A percentile compares a stretch with the other conserved stretches of the same genome.
Conservation (phyloP, 2,113 vertebrate genomes). For the Epinephelus moara region DNA sequence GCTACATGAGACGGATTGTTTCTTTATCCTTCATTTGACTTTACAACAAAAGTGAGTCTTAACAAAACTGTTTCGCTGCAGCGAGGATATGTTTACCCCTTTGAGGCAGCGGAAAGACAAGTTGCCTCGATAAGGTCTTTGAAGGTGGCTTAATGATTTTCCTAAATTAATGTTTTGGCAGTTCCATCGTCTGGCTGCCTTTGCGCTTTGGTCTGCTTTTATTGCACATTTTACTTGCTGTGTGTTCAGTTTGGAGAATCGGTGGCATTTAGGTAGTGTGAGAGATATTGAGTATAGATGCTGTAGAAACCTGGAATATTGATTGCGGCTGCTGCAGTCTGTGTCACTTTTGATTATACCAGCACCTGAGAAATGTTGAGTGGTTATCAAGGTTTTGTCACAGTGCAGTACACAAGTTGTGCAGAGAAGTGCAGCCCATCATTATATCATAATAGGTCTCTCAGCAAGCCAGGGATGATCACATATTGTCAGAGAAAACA, state of each 20-base stretch:
- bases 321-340: conserved; percentile 39
- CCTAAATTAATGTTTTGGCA: conserved; percentile 72
- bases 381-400: conserved; percentile 25
- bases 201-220: conserved; percentile 29
- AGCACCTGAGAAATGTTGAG: conserved; percentile 21
- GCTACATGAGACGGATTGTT: conserved; percentile 63
- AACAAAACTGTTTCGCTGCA: conserved; percentile 61
- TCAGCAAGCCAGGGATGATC: neutral
- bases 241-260: conserved; percentile 45
- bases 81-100: conserved; percentile 61
- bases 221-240: conserved; percentile 52
- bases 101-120: conserved; percentile 51
- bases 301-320: conserved; percentile 43
- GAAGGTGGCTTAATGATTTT: conserved; percentile 67
- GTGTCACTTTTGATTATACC: conserved; percentile 44
- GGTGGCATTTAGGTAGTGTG: conserved; percentile 53
- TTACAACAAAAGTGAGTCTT: conserved; percentile 67
- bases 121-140: conserved; percentile 59
- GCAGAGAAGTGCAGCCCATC: neutral
- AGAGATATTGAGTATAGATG: conserved; percentile 37
- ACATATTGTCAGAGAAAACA: conserved; percentile 21
- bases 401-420: neutral
- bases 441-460: neutral
- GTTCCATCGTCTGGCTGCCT: conserved; percentile 57
- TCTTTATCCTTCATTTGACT: conserved; percentile 82